These are phyloP conservation scores for Drosophila watanabei DNA, from an alignment of 1,140 invertebrate genomes.

Conservation along the genomic window DNA sequence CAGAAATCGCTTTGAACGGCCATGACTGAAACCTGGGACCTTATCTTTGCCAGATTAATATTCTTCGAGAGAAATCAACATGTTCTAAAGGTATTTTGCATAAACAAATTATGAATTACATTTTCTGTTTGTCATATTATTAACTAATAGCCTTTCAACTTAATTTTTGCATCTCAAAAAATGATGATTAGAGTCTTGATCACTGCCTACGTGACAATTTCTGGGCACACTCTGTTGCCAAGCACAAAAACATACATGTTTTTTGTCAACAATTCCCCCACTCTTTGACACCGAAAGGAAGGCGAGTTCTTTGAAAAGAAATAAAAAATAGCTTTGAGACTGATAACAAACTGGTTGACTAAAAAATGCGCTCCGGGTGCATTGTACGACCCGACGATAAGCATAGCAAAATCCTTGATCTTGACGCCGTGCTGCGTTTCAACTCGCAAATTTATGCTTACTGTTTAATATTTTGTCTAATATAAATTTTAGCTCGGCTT, in stretches of 20 bases:
- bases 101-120: not conserved
- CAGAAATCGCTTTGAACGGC: slow-evolving; percentile 64
- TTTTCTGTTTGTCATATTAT: too few relatives aligned
- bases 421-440: slow-evolving; percentile 72
- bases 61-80: not conserved
- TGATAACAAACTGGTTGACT: slow-evolving; percentile 82
- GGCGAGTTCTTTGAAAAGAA: slow-evolving; percentile 36
- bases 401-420: slow-evolving; percentile 72
- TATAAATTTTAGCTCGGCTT: too few relatives aligned
- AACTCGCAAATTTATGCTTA: slow-evolving; percentile 67
- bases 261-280: slow-evolving; percentile 16
- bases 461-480: slow-evolving; percentile 31
- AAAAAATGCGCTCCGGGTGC: slow-evolving; percentile 80
- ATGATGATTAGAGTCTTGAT: not conserved
- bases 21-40: slow-evolving; percentile 44
- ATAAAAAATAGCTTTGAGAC: slow-evolving; percentile 36
- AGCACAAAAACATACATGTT: slow-evolving; percentile 5
- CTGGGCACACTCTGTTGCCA: slow-evolving; percentile 32
- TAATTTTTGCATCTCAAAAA: not conserved
- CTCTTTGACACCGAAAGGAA: slow-evolving; percentile 62
- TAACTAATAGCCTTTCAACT: not conserved
- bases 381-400: slow-evolving; percentile 75
- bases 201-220: slow-evolving; percentile 34
- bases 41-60: slow-evolving; percentile 11
- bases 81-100: not conserved